phyloP scores from a whole-genome alignment of 2,888 invertebrate species.

The Mystacides longicornis region DNA sequence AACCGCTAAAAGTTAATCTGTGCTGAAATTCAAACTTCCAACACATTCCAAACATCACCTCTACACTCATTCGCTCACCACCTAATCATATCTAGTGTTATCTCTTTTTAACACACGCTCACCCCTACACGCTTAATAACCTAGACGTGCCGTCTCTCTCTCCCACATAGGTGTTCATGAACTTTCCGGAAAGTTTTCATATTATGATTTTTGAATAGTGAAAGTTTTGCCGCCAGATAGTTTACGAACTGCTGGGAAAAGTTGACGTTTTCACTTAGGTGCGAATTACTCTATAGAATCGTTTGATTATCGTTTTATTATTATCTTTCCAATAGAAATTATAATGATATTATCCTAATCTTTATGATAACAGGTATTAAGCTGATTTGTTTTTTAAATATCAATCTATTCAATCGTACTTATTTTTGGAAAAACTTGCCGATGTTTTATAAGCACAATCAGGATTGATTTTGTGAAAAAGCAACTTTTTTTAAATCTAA shows the following conservation, averaged over 20 bases:
- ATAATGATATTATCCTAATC: neutral
- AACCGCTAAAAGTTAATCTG: constrained; percentile 8
- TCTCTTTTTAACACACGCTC: neutral
- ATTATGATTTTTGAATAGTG: neutral
- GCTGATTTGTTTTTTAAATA: too few species aligned
- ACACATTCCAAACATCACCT: constrained; percentile 10
- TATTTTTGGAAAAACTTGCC: too few species aligned
- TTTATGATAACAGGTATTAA: too few species aligned
- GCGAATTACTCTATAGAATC: too few species aligned
- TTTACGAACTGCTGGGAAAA: neutral
- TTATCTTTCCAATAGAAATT: neutral
- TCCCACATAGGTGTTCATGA: neutral
- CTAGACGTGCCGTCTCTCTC: neutral
- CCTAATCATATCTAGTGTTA: neutral
- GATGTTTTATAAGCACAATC: too few species aligned
- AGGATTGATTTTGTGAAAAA: too few species aligned
- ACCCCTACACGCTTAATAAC: neutral
- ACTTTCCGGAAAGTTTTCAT: neutral
- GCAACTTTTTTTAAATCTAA: too few species aligned
- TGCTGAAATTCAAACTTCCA: constrained; percentile 11
- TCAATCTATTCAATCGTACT: too few species aligned
- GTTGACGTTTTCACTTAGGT: neutral
- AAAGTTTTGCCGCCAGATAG: neutral
- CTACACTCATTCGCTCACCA: neutral
- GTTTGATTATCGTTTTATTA: neutral